phyloP scores from a whole-genome alignment of 2,888 invertebrate species.

The Xanthostigma xanthostigma region DNA sequence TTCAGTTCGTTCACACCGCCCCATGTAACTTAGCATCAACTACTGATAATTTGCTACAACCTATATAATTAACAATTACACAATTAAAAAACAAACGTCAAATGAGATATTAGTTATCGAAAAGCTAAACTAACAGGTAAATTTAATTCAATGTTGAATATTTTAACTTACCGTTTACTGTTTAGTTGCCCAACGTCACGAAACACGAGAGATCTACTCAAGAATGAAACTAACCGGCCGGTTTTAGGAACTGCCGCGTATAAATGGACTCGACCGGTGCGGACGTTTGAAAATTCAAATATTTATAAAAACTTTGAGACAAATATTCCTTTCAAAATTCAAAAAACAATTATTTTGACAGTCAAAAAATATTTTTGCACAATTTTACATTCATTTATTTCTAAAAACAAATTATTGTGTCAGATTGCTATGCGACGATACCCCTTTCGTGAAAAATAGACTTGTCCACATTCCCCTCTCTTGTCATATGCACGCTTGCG shows the following conservation, averaged over 20 bases:
- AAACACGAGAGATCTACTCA: conserved; percentile 24
- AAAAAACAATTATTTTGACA: neutral
- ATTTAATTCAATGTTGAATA: conserved; percentile 1
- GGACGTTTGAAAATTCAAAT: neutral
- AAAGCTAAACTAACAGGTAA: neutral
- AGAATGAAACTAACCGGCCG: conserved; percentile 27
- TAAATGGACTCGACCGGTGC: conserved; percentile 16
- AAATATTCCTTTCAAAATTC: too few relatives aligned
- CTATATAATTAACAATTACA: too few relatives aligned
- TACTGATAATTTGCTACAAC: too few relatives aligned
- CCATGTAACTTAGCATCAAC: too few relatives aligned
- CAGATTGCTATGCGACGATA: conserved; percentile 4
- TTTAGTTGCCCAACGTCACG: conserved; percentile 27
- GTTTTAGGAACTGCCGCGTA: conserved; percentile 21
- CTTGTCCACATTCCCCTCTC: conserved; percentile 33
- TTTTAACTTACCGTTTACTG: conserved; percentile 20
- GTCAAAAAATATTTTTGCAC: neutral
- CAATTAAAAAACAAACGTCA: too few relatives aligned
- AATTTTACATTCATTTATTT: conserved; percentile 4
- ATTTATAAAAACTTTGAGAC: neutral
- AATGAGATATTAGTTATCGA: too few relatives aligned
- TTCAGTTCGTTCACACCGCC: too few relatives aligned
- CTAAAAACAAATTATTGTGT: conserved; percentile 7
- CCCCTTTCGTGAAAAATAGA: conserved; percentile 23
- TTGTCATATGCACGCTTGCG: conserved; percentile 43